These are phyloP conservation scores for Eulithis testata DNA, from an alignment of 2,888 invertebrate genomes.

Conservation along the genomic window DNA sequence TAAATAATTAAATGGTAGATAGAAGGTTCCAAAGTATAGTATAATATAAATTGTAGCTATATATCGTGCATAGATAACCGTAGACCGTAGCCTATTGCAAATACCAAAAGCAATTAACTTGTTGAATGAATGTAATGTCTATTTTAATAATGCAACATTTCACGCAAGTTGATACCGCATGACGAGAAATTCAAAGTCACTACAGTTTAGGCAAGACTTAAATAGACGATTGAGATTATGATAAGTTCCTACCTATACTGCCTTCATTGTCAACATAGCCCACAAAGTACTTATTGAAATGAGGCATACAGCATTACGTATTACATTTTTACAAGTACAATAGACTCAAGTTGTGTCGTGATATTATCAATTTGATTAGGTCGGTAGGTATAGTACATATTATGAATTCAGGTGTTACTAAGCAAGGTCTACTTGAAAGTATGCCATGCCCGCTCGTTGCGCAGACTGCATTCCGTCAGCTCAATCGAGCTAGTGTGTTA, in stretches of 20 bases:
- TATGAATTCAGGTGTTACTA: constrained; percentile 33
- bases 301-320: constrained; percentile 15
- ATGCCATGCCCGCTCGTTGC: constrained; percentile 59
- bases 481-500: constrained; percentile 44
- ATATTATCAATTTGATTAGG: constrained; percentile 48
- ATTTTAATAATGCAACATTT: constrained; percentile 30
- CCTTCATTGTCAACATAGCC: constrained; percentile 10
- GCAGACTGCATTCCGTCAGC: constrained; percentile 52
- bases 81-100: constrained; percentile 30
- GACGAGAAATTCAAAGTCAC: constrained; percentile 25
- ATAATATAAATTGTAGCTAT: background rate
- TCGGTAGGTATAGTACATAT: constrained; percentile 36
- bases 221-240: constrained; percentile 15
- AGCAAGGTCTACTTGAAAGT: constrained; percentile 69
- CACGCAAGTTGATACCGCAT: constrained; percentile 22
- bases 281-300: constrained; percentile 9
- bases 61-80: constrained; percentile 20
- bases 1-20: too few species aligned
- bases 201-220: constrained; percentile 22
- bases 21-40: too few species aligned
- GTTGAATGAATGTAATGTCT: constrained; percentile 28
- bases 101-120: constrained; percentile 32
- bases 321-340: constrained; percentile 42
- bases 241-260: background rate
- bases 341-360: constrained; percentile 49